A percentile compares a stretch with the other conserved stretches of the same genome.
These are phyloP conservation scores for Saturnia japonica DNA, from an alignment of 2,888 invertebrate species.

Conservation along the genomic window DNA sequence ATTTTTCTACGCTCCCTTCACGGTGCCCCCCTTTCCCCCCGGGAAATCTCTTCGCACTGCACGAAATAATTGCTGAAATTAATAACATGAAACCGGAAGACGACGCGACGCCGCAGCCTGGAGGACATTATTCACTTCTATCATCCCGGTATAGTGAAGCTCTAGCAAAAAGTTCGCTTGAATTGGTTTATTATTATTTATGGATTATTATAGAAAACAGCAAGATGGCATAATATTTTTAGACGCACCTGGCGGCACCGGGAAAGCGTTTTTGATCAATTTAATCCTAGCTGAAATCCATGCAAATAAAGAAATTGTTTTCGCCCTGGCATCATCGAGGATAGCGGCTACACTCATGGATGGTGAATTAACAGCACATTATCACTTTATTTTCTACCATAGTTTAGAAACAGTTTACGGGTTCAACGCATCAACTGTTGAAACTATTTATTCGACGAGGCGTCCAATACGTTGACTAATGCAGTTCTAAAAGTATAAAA, in stretches of 20 bases:
- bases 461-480: not conserved
- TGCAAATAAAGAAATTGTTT: no score
- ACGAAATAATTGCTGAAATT: slow-evolving; percentile 72
- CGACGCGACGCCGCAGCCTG: slow-evolving; percentile 39
- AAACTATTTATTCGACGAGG: not conserved
- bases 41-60: slow-evolving; percentile 68
- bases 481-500: not conserved
- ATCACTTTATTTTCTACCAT: not conserved
- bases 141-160: not conserved
- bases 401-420: not conserved
- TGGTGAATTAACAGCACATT: no score
- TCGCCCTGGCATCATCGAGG: no score
- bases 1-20: slow-evolving; percentile 73
- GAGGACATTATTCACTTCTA: slow-evolving; percentile 48
- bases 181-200: not conserved
- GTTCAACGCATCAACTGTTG: not conserved
- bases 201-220: no score
- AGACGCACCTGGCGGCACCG: no score
- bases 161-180: not conserved
- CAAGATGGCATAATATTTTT: no score
- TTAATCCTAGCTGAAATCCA: no score
- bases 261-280: no score
- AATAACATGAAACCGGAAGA: slow-evolving; percentile 67
- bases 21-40: slow-evolving; percentile 46
- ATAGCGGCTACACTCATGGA: no score